phyloP scores from a whole-genome alignment of 2,113 vertebrate genomes.

The Cariama cristata region DNA sequence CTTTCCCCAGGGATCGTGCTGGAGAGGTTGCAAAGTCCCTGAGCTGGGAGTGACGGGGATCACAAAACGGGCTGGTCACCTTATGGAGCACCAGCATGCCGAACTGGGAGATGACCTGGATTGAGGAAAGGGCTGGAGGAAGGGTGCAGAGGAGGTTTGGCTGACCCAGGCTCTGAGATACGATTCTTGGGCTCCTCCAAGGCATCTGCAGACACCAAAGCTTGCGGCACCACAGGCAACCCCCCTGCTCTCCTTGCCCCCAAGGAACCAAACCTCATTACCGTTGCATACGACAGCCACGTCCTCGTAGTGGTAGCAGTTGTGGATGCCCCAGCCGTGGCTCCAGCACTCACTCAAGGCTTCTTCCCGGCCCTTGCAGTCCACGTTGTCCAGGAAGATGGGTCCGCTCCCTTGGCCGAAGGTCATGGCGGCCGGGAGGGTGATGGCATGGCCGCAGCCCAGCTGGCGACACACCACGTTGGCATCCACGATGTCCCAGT shows the following conservation, averaged over 20 bases:
- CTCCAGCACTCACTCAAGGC: constrained; percentile 88
- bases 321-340: constrained; percentile 93
- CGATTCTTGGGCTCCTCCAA: background rate
- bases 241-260: background rate
- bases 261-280: constrained; percentile 34
- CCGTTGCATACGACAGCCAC: constrained; percentile 90
- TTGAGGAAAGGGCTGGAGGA: background rate
- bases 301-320: constrained; percentile 98
- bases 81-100: background rate
- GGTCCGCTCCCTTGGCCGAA: constrained; percentile 88
- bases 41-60: background rate
- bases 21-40: background rate
- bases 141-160: background rate
- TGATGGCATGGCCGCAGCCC: constrained; percentile 83
- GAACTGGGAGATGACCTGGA: background rate
- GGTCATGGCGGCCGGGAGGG: constrained; percentile 80
- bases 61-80: background rate
- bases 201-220: background rate
- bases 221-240: background rate
- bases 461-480: constrained; percentile 93
- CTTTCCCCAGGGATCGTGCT: background rate
- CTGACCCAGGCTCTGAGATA: background rate
- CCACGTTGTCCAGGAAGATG: constrained; percentile 94
- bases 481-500: constrained; percentile 96
- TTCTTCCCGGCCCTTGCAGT: constrained; percentile 87